Evolutionary conservation across 2,888 invertebrate species (phyloP), one percentile per base, ranked within the genome.

Genomic region (Netelia inedita): DNA sequence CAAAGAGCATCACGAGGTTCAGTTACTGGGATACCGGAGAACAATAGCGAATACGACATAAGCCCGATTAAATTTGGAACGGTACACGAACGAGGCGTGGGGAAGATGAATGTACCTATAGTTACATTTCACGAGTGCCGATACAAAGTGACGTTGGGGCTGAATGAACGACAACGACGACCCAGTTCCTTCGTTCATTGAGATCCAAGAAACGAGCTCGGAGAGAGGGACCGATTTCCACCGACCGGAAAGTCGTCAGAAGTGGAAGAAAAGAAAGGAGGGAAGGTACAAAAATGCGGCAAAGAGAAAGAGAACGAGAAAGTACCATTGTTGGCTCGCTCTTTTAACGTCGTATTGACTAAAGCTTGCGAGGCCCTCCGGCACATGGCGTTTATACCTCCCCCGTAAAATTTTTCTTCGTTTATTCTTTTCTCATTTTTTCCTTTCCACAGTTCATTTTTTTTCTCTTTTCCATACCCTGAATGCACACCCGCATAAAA

Each of bases 281-380:
- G 41, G 63, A 41, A 74, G 21, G 53, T 74, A 35, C 35, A 50
- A 14, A 71, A 71, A 46, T 46, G 46, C 46, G 46, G 46, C 3
- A 14, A 46, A 46, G 46, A 46, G 46, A 46, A 3, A 65, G 8
- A 35, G 3, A 41, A 16, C 19, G 63, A 41, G 63, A 35, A 35
- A 65, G 63, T 73, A 41, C 19, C 66, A 80, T 80, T 80, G 79
- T 80, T 66, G 72, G 71, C 41, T 53, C 71, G 69, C 66, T 79
- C 21, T 57, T 72, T 79, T 55, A 72, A 35, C 55, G 46, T 46
- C 46, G 75, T 75, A 75, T 75, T 65, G 71, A 53, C 63, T 71
- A 79, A 71, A 71, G 63, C 28, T 28, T 28, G 21, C 21, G 53
- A 66, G 46, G 53, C 63, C 65, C 75, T 75, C 53, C 75, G 65